Percentiles rank a stretch among this genome's conserved stretches.
These are phyloP conservation scores for Elaphurus davidianus DNA, from an alignment of 2,113 vertebrate species.

Conservation along the genomic window DNA sequence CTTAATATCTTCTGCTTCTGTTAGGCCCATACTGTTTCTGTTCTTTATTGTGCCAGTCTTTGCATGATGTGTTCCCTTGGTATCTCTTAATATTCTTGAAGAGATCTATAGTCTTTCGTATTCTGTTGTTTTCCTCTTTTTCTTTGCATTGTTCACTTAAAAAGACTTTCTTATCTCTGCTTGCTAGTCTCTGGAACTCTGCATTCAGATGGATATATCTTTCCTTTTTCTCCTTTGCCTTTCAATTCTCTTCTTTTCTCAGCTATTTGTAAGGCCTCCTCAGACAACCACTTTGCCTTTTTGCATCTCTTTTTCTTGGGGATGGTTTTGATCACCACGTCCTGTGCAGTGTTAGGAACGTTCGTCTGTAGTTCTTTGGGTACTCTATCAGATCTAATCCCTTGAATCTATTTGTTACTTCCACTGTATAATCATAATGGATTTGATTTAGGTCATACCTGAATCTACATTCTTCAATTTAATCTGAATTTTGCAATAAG, in stretches of 20 bases:
- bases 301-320: background rate
- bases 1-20: background rate
- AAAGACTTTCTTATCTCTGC: background rate
- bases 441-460: background rate
- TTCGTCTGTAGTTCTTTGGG: background rate
- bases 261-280: background rate
- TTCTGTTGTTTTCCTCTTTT: background rate
- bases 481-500: background rate
- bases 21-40: background rate
- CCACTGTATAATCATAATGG: background rate
- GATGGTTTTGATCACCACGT: background rate
- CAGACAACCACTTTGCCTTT: background rate
- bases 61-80: background rate
- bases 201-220: background rate
- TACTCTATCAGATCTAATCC: background rate
- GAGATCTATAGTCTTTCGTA: background rate
- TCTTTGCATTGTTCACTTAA: background rate
- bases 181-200: background rate
- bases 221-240: background rate
- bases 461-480: background rate
- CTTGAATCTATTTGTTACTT: background rate
- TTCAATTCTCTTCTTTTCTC: background rate
- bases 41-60: background rate
- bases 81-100: background rate
- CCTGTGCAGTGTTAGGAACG: background rate